Evolutionary conservation across 2,113 vertebrate genomes (phyloP), one percentile per base, ranked within the genome.

Genomic region (Pangasianodon hypophthalmus): DNA sequence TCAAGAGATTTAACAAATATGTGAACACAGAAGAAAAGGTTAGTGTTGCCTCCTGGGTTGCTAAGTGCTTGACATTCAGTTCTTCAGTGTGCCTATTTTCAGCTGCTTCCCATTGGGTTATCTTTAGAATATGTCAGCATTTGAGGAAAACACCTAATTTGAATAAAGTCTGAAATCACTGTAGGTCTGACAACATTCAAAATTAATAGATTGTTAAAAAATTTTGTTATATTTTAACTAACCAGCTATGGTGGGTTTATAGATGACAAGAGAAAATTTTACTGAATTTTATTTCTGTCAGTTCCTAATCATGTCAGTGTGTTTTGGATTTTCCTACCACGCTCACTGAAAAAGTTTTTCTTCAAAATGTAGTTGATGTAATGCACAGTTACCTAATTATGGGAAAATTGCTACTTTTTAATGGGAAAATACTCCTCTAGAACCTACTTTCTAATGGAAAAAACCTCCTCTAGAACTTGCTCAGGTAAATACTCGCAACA

Each of bases 11-110:
- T 94, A 99, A 99, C 95, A 99, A 98, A 93, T 99, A 99, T 37
- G 98, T 99, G 93, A 98, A 98, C 95, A 98, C 97, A 7, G 97
- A 98, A 67, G 98, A 99, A 92, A 99, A 99, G 97, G 98, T 99
- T 82, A 3, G 88, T 77, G 1, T 18, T 85, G 82, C 56, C 54
- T 41, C 81, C 19, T 24, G n/a, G 14, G 46, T 80, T 29, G 4
- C 50, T 54, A 54, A 19, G n/a, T 21, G 32, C 19, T 52, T 83
- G 29, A 37, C 6, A 21, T 24, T 16, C 4, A 3, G 19, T 24
- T 13, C 2, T 5, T 46, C 79, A 81, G 50, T 81, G n/a, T 80
- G 77, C 18, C 79, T 5, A 2, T 46, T 44, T 79, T 80, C 48
- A 52, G 46, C 48, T 46, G 19, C 24, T 80, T 80, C 41, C 11